phyloP scores from a whole-genome alignment of 2,888 invertebrate genomes.

The Tortricodes alternella region DNA sequence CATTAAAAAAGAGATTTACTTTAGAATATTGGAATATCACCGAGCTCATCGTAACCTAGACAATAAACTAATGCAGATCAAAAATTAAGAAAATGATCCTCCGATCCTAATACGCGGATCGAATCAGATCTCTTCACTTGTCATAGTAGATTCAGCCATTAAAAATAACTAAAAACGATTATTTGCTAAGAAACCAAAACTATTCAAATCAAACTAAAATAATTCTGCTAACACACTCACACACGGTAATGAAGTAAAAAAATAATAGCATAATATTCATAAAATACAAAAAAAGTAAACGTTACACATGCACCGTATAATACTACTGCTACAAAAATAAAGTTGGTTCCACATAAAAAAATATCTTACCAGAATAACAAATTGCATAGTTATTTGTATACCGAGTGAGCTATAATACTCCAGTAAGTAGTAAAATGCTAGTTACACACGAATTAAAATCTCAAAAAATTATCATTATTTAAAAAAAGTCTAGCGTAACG shows the following conservation, averaged over 20 bases:
- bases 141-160: conserved; percentile 79
- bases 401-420: conserved; percentile 76
- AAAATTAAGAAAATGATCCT: conserved; percentile 56
- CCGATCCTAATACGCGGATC: conserved; percentile 49
- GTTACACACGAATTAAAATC: conserved; percentile 62
- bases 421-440: conserved; percentile 60
- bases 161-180: conserved; percentile 79
- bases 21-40: conserved; percentile 69
- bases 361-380: conserved; percentile 81
- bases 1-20: conserved; percentile 47
- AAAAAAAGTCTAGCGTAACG: conserved; percentile 76
- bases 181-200: conserved; percentile 75
- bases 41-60: conserved; percentile 65
- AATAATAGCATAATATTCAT: conserved; percentile 76
- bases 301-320: conserved; percentile 80
- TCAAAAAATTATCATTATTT: conserved; percentile 60
- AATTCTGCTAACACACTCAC: conserved; percentile 82
- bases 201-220: conserved; percentile 79
- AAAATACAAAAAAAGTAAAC: conserved; percentile 69
- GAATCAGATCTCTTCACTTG: conserved; percentile 84
- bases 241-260: conserved; percentile 76
- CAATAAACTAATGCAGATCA: conserved; percentile 72
- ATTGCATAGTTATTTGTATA: conserved; percentile 77
- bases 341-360: conserved; percentile 74
- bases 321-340: conserved; percentile 79